Base-by-base conservation (phyloP, 2,888 invertebrate genomes). In the Bombyx huttoni region DNA sequence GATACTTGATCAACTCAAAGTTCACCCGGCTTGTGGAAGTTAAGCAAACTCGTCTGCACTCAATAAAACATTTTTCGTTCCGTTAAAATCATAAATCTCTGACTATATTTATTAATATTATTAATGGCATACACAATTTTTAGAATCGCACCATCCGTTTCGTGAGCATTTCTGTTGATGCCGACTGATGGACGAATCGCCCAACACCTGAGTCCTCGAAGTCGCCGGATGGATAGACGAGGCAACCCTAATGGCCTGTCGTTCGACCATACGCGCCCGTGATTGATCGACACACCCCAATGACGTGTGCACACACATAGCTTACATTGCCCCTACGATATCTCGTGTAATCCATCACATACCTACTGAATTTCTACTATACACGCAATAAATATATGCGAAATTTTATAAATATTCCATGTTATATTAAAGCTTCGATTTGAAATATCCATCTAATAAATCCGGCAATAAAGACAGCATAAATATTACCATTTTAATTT, bases 181-280 rank as follows among this genome's bases (percentile, higher is more conserved):
- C 24, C 24, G 53, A 57, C 53, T 58, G 61, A 53, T 56, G 53
- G 54, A 52, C 59, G 57, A 57, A 59, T 58, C 66, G 66, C 60
- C 68, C 66, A 69, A 69, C 79, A 82, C 80, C 83, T 80, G 83
- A 70, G 76, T 70, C 68, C 65, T 68, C 60, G 63, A 57, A 40
- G 40, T 40, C 40, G 58, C 54, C 54, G 61, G 58, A 52, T 46
- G 51, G 49, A 60, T 54, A 74, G 70, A 71, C 70, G 70, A 68
- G 68, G 66, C 73, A 68, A 67, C 72, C 73, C 85, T 86, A 86
- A 87, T 86, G 86, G 84, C 75, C 79, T 86, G 85, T 84, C 84
- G 75, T 68, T 69, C 77, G 81, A 81, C 81, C 82, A 79, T 81
- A 80, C 79, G 71, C 72, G 68, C 58, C 71, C 56, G 79, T 86